Evolutionary conservation across 2,113 vertebrate species (phyloP).

Genomic region (Cryptomyrus ogoouensis): DNA sequence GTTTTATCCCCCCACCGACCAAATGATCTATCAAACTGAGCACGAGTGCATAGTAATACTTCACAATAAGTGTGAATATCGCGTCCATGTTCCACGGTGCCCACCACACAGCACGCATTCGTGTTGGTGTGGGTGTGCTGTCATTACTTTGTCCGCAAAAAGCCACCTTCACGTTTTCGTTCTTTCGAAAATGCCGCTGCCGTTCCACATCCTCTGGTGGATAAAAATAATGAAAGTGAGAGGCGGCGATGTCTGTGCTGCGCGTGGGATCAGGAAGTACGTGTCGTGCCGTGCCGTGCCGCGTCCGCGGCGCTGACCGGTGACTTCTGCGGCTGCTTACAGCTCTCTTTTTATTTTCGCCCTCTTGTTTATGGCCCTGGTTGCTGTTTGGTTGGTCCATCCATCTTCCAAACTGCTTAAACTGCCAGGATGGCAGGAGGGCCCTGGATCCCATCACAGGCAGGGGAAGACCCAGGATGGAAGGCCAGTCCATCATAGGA

Average conservation of each 20-base stretch:
- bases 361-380: background rate
- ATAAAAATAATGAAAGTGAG: background rate
- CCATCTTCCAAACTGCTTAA: background rate
- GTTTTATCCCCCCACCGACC: background rate
- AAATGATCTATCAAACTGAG: background rate
- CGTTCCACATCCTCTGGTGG: background rate
- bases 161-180: background rate
- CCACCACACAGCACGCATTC: background rate
- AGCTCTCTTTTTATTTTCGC: background rate
- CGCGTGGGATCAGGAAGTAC: background rate
- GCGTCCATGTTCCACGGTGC: background rate
- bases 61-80: background rate
- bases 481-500: background rate
- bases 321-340: background rate
- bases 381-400: background rate
- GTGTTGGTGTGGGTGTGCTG: background rate
- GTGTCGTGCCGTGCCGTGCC: background rate
- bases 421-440: background rate
- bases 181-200: background rate
- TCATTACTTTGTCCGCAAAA: background rate
- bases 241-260: background rate
- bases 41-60: slow-evolving; percentile 1
- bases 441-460: background rate
- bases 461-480: background rate
- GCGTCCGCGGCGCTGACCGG: background rate